A percentile compares a stretch with the other conserved stretches of the same genome.
These are phyloP conservation scores for Elysia crispata DNA, from an alignment of 2,888 invertebrate species.

Conservation along the genomic window DNA sequence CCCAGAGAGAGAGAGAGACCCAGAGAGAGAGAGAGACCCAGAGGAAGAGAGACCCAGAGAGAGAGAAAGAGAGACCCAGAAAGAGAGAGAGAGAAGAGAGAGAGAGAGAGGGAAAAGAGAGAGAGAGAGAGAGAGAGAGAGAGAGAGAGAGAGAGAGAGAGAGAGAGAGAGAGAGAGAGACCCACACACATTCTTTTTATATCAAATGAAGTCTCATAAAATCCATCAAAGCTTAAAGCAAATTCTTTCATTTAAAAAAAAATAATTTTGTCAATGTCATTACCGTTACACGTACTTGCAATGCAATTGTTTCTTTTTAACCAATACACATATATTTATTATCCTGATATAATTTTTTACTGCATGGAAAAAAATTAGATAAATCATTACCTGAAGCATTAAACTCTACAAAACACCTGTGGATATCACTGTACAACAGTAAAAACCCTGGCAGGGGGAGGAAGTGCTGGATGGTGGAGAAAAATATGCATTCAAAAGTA, in stretches of 20 bases:
- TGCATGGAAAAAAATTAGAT: too few relatives aligned
- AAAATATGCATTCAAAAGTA: slow-evolving; percentile 6
- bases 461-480: slow-evolving; percentile 83
- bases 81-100: not conserved
- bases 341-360: too few relatives aligned
- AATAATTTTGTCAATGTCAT: too few relatives aligned
- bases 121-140: not conserved
- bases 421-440: slow-evolving; percentile 87
- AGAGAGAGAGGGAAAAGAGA: not conserved
- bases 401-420: slow-evolving; percentile 86
- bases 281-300: too few relatives aligned
- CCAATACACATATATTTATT: too few relatives aligned
- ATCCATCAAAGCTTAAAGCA: too few relatives aligned
- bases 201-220: too few relatives aligned
- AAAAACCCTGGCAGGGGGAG: slow-evolving; percentile 93
- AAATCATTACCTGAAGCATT: slow-evolving; percentile 78
- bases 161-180: too few relatives aligned
- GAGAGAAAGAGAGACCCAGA: not conserved
- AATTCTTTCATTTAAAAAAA: too few relatives aligned
- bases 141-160: not conserved
- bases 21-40: not conserved
- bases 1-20: not conserved
- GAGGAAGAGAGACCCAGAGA: not conserved
- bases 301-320: too few relatives aligned
- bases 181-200: not conserved